Base-by-base conservation (phyloP, 1,140 invertebrate genomes). In the Augochlora pura region DNA sequence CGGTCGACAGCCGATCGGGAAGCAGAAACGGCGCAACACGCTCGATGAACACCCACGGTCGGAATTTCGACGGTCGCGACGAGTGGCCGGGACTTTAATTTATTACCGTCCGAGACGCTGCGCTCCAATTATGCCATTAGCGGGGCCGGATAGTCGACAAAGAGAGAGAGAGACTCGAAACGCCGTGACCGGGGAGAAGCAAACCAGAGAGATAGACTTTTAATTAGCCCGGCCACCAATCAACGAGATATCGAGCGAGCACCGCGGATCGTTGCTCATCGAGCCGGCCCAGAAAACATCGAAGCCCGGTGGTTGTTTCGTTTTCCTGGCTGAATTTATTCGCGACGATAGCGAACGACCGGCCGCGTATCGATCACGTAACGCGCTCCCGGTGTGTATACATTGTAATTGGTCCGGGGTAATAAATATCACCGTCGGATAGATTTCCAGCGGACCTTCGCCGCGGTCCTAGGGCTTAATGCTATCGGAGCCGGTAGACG, bases 121-220 rank as follows among this genome's bases (percentile, higher is more conserved):
- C 32, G 42, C 67, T 21, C 25, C n/a, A 80, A 85, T 81, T 79
- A 74, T 78, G 77, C 78, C 83, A 74, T 85, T 86, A 85, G 46
- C 23, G 52, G 39, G 57, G 39, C 32, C 57, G 12, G 67, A 85
- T 85, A 72, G 32, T 27, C 38, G 25, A 39, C 9, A 64, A 63
- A 1, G 18, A 18, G 5, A 39, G 10, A 64, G 67, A 1, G 18
- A 18, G 5, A 21, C 18, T 46, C 42, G 42, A 46, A 46, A 10
- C 42, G 42, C 10, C 2, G 7, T 42, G 10, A 14, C 10, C 10
- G 54, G 6, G 21, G 81, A 81, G 38, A n/a, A 14, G 64, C 14
- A 42, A n/a, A 21, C 7, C 18, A 27, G 8, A 0, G 62, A 5
- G 69, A 27, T 79, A 63, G 32, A 80, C 42, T 84, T 84, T 84